Evolutionary conservation across 1,140 invertebrate genomes (phyloP), one percentile per base, ranked within the genome.

Genomic region (Ephestia elutella): DNA sequence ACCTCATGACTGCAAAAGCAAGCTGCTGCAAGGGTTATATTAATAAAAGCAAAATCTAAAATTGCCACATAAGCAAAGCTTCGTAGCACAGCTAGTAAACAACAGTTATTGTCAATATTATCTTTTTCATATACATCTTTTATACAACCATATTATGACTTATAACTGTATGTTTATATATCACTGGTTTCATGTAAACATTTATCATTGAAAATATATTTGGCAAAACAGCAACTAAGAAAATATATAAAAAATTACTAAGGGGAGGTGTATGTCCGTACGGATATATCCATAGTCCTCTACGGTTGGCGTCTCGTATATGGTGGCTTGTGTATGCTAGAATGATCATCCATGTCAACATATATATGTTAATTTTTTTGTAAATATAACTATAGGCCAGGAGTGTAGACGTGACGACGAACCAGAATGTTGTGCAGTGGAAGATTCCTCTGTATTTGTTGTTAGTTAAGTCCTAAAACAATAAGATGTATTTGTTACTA

Each of bases 341-440:
- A 0, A 76, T 59, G 0, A 79, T 2, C 78, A 86, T 86, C 51
- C 70, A 85, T 3, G 69, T 66, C 0, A 78, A 5, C 5, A 77
- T 35, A 55, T 78, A 80, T 38, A 82, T 62, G 48, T 85, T 81
- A 0, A 75, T 13, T 73, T 75, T 82, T 21, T 65, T 77, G 15
- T 18, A 62, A 28, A 79, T 8, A 55, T 75, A 68, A 57, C 75
- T 74, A 18, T 78, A 81, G 9, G 64, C 2, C 1, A 82, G n/a
- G 0, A 80, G 25, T 0, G 68, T 8, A 18, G 30, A 19, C 0
- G 76, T 75, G 1, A 78, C 5, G 0, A 73, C 9, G 0, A 82
- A 11, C 75, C 78, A 82, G n/a, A 84, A 68, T 20, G 82, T 74
- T 7, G 78, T 77, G 55, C 78, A 80, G 49, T 87, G 84, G 25